Conservation (phyloP, 2,888 invertebrate species). For the Drosophila rubida region DNA sequence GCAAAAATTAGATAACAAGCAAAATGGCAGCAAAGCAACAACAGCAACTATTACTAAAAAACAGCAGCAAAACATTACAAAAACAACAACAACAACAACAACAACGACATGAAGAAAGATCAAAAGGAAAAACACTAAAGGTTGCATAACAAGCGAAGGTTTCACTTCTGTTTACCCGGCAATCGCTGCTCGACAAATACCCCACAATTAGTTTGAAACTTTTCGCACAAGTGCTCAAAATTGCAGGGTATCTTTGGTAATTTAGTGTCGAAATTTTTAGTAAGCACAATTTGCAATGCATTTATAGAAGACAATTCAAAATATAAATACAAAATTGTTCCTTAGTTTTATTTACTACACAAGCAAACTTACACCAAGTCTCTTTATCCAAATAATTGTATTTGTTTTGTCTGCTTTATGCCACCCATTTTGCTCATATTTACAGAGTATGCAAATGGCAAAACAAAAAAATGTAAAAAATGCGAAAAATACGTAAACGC, state of each 20-base stretch:
- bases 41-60: constrained; percentile 4
- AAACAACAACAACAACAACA: background rate
- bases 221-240: too few species aligned
- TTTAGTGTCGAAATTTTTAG: too few species aligned
- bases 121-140: constrained; percentile 1
- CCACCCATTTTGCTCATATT: background rate
- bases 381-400: too few species aligned
- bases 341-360: too few species aligned
- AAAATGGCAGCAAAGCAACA: constrained; percentile 25
- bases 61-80: background rate
- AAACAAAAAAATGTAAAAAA: constrained; percentile 9
- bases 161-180: background rate
- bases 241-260: too few species aligned
- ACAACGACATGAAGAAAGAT: background rate
- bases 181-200: background rate
- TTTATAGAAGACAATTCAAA: too few species aligned
- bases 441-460: constrained; percentile 11
- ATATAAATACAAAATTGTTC: too few species aligned
- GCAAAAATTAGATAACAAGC: constrained; percentile 53
- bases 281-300: too few species aligned
- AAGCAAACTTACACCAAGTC: too few species aligned
- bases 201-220: too few species aligned
- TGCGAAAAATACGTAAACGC: constrained; percentile 27
- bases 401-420: background rate
- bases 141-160: background rate